Evolutionary conservation across 2,797 vertebrate species (phyloP).

Genomic region (Anabas testudineus): DNA sequence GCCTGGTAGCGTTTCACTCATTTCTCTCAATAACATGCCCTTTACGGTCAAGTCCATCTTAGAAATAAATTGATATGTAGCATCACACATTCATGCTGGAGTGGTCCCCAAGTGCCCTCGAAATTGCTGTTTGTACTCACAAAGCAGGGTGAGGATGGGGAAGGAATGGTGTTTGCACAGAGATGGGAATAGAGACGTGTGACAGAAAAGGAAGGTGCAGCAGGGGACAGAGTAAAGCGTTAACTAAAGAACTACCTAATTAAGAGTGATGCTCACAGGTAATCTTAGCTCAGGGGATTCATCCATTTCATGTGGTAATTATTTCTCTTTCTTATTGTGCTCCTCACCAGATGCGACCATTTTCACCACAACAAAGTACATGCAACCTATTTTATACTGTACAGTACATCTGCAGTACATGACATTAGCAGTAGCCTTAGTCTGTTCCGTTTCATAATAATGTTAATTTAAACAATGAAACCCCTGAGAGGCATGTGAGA

Average conservation of each 20-base stretch:
- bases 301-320: conserved; percentile 64
- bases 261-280: conserved; percentile 68
- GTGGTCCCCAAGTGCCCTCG: conserved; percentile 33
- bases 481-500: conserved; percentile 53
- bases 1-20: conserved; percentile 17
- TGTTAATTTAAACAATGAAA: conserved; percentile 64
- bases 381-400: conserved; percentile 14
- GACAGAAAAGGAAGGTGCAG: conserved; percentile 43
- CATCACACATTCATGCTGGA: conserved; percentile 40
- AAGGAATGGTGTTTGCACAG: conserved; percentile 26
- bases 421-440: conserved; percentile 26
- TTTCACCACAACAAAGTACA: conserved; percentile 43
- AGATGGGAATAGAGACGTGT: conserved; percentile 34
- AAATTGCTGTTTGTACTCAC: conserved; percentile 40
- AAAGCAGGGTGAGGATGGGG: conserved; percentile 23
- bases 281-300: conserved; percentile 64
- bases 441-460: conserved; percentile 51
- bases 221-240: conserved; percentile 62
- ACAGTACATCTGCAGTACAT: conserved; percentile 21
- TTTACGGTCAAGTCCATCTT: conserved; percentile 55
- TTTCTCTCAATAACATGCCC: conserved; percentile 18
- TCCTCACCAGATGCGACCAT: conserved; percentile 37
- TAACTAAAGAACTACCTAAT: conserved; percentile 77
- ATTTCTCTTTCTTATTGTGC: conserved; percentile 62
- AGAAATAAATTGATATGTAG: conserved; percentile 49